phyloP scores from a whole-genome alignment of 2,797 vertebrate genomes.

The Tapirus indicus region DNA sequence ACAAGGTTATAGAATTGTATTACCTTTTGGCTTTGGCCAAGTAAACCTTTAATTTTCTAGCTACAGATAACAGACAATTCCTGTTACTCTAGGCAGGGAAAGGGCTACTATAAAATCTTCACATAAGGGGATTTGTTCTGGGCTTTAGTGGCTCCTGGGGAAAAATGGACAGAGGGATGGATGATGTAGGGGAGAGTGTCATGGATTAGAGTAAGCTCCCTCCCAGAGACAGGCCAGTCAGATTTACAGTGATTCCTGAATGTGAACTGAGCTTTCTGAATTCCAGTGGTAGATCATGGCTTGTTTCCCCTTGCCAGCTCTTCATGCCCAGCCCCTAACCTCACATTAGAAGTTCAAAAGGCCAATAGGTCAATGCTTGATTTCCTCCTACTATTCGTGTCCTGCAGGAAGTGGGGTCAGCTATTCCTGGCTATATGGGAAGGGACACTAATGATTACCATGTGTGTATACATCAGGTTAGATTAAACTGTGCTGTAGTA shows the following conservation, averaged over 20 bases:
- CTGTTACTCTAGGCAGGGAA: slow-evolving; percentile 53
- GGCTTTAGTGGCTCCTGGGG: not conserved
- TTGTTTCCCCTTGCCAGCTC: not conserved
- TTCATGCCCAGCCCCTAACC: not conserved
- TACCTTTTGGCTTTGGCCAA: slow-evolving; percentile 73
- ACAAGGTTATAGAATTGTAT: slow-evolving; percentile 68
- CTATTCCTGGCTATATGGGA: not conserved
- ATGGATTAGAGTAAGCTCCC: not conserved
- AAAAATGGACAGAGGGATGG: not conserved
- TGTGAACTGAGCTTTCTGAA: not conserved
- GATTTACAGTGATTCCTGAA: not conserved
- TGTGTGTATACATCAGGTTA: not conserved
- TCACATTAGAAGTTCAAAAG: slow-evolving; percentile 1
- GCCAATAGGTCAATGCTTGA: not conserved
- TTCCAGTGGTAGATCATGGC: not conserved
- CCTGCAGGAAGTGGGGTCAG: not conserved
- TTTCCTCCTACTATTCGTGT: not conserved
- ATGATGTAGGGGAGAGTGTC: not conserved
- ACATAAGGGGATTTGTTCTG: slow-evolving; percentile 51
- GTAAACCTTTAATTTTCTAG: slow-evolving; percentile 78
- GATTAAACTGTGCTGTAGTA: not conserved
- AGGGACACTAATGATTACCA: not conserved
- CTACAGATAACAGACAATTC: slow-evolving; percentile 62
- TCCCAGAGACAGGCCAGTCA: not conserved
- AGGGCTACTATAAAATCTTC: not conserved